Conservation (phyloP, 2,888 invertebrate species). For the Chalcosyrphus nemorum region DNA sequence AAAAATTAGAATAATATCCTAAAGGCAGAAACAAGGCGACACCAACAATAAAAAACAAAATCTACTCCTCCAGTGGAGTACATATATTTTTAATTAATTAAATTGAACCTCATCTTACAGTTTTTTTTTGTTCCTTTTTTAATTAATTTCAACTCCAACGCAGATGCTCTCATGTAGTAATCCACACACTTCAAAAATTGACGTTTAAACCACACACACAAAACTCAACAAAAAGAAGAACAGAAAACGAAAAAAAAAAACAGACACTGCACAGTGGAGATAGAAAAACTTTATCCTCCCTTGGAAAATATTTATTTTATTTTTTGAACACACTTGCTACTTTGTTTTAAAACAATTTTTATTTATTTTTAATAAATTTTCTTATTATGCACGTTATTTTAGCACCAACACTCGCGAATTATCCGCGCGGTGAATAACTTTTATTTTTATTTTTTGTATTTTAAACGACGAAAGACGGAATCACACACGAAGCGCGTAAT, state of each 20-base stretch:
- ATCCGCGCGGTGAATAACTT: conserved; percentile 45
- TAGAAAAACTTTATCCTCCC: conserved; percentile 28
- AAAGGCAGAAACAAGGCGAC: neutral
- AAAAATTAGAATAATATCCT: neutral
- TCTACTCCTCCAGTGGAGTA: neutral
- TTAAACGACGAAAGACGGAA: conserved; percentile 59
- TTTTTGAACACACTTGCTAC: conserved; percentile 32
- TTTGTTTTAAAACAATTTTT: conserved; percentile 48
- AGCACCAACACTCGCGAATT: conserved; percentile 47
- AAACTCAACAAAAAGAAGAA: neutral
- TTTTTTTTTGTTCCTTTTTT: conserved; percentile 10
- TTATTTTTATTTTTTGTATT: conserved; percentile 4
- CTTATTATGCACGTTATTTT: conserved; percentile 17
- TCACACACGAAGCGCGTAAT: conserved; percentile 33
- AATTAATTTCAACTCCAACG: conserved; percentile 58
- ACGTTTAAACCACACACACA: conserved; percentile 52
- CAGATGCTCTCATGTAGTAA: conserved; percentile 65
- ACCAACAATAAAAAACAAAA: neutral
- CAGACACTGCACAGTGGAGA: conserved; percentile 36
- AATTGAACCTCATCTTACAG: conserved; percentile 39
- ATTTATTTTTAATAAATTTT: conserved; percentile 4
- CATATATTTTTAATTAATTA: conserved; percentile 15
- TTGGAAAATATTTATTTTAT: conserved; percentile 37
- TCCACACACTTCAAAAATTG: conserved; percentile 44
- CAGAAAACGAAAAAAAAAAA: conserved; percentile 31